These are phyloP conservation scores for Coracopsis vasa DNA, from an alignment of 2,113 vertebrate species.

Conservation along the genomic window DNA sequence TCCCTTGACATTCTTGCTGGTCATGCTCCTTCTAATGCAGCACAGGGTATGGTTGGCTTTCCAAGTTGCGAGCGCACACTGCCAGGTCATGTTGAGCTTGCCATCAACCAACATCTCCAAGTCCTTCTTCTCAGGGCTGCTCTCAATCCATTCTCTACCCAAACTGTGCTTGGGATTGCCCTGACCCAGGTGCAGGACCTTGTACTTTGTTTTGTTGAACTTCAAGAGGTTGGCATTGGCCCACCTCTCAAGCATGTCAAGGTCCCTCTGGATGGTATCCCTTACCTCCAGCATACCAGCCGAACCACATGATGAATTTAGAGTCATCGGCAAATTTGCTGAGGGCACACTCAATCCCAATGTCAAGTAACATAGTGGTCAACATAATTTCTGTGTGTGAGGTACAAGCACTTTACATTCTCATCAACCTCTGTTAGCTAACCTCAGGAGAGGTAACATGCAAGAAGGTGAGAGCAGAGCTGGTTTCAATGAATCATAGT, in stretches of 20 bases:
- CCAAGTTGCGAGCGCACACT: background rate
- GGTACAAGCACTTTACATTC: background rate
- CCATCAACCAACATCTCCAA: background rate
- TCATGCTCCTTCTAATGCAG: background rate
- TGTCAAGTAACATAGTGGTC: background rate
- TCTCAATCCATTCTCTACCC: background rate
- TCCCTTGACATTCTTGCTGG: background rate
- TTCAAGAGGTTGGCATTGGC: background rate
- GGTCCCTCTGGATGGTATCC: background rate
- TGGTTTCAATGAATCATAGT: background rate
- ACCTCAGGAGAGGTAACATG: background rate
- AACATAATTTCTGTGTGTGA: background rate
- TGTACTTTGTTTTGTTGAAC: background rate
- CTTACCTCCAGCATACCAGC: background rate
- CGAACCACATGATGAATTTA: background rate
- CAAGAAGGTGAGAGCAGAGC: background rate
- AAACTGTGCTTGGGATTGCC: background rate
- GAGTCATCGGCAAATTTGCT: background rate
- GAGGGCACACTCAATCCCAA: background rate
- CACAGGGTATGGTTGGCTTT: background rate
- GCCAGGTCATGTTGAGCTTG: background rate
- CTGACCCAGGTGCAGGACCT: background rate
- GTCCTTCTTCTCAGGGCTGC: background rate
- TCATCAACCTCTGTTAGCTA: background rate
- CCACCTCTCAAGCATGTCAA: background rate